These are phyloP conservation scores for Muscicapa striata DNA, from an alignment of 2,797 vertebrate genomes.

Conservation along the genomic window DNA sequence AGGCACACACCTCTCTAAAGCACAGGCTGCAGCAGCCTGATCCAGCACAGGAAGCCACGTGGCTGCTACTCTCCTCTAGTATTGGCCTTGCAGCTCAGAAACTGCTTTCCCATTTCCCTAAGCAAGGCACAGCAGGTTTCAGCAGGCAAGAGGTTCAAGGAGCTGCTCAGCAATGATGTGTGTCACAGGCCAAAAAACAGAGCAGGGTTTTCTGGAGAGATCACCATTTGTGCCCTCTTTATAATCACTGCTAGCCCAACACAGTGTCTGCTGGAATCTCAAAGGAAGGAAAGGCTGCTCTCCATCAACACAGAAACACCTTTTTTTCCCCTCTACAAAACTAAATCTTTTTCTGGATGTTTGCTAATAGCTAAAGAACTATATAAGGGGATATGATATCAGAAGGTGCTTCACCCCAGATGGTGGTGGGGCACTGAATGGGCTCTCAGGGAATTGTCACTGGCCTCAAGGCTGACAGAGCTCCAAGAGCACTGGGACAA, in stretches of 20 bases:
- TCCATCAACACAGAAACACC: neutral
- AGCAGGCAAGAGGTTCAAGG: neutral
- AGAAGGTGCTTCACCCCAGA: neutral
- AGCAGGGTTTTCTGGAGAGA: neutral
- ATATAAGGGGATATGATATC: accelerated
- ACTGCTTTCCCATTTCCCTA: neutral
- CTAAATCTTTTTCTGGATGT: neutral
- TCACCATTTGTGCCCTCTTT: neutral
- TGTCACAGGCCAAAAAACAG: neutral
- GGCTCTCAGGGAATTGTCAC: neutral
- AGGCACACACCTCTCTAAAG: slow-evolving; percentile 26
- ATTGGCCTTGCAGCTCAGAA: neutral
- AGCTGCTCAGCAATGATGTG: neutral
- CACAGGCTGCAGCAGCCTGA: neutral
- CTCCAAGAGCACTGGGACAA: neutral
- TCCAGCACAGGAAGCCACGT: neutral
- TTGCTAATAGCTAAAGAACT: neutral
- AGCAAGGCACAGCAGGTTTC: neutral
- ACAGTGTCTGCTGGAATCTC: neutral
- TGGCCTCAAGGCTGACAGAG: neutral
- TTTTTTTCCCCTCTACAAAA: neutral
- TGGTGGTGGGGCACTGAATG: neutral
- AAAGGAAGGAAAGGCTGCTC: neutral
- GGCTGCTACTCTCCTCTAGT: neutral
- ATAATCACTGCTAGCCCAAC: neutral